phyloP scores from a whole-genome alignment of 1,140 invertebrate genomes.

The Zaprionus kolodkinae region DNA sequence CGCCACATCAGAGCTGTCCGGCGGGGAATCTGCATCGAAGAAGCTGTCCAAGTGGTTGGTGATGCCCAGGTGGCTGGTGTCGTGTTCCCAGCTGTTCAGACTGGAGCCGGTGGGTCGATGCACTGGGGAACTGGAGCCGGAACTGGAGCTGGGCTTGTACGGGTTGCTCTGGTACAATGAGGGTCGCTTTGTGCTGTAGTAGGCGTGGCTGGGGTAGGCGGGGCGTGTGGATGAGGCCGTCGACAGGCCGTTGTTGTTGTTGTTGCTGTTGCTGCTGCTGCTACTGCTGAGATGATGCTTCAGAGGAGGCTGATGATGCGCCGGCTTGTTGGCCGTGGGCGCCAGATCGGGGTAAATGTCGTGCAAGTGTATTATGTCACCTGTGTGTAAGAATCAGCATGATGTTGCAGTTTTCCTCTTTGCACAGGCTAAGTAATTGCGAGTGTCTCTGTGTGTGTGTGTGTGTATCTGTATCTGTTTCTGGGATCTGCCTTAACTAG shows the following conservation, averaged over 20 bases:
- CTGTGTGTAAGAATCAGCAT: slow-evolving; percentile 72
- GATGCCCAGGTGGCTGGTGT: slow-evolving; percentile 68
- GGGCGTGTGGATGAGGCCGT: slow-evolving; percentile 57
- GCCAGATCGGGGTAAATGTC: slow-evolving; percentile 83
- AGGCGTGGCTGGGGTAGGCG: slow-evolving; percentile 62
- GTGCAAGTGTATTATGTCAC: slow-evolving; percentile 84
- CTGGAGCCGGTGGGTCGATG: slow-evolving; percentile 43
- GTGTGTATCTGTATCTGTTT: slow-evolving; percentile 2
- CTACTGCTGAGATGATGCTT: slow-evolving; percentile 26
- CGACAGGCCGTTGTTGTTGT: slow-evolving; percentile 61
- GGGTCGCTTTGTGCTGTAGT: slow-evolving; percentile 77
- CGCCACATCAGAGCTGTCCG: slow-evolving; percentile 23
- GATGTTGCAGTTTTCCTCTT: slow-evolving; percentile 51
- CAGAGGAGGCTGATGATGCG: slow-evolving; percentile 34
- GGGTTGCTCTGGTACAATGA: slow-evolving; percentile 53
- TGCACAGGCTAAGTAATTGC: slow-evolving; percentile 10
- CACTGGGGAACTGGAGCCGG: slow-evolving; percentile 19
- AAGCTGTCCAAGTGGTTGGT: slow-evolving; percentile 82
- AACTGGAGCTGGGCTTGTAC: slow-evolving; percentile 61
- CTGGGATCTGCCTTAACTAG: slow-evolving; percentile 11
- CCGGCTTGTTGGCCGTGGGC: slow-evolving; percentile 68
- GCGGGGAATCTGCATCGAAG: slow-evolving; percentile 69
- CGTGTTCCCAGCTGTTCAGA: slow-evolving; percentile 78
- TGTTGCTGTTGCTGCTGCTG: slow-evolving; percentile 14
- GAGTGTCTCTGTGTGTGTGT: slow-evolving; percentile 5